phyloP scores from a whole-genome alignment of 53 echinoderm and acorn worm species.

The Echinometra lucunter region DNA sequence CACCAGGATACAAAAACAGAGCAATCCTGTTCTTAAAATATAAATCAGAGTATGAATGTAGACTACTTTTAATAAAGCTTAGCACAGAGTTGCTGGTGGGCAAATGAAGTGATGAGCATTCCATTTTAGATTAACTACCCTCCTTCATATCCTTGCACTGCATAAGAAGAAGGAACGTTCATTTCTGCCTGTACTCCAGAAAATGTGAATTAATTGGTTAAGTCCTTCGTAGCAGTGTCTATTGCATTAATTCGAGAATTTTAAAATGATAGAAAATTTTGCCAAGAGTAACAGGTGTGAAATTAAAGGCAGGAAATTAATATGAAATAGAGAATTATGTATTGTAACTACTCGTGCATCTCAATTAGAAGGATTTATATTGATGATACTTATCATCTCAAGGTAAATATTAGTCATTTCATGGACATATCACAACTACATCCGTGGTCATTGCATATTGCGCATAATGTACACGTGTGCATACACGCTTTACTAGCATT shows the following conservation, averaged over 20 bases:
- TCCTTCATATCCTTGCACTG: background rate
- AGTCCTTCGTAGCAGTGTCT: background rate
- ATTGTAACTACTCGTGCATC: background rate
- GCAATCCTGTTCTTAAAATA: background rate
- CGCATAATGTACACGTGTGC: background rate
- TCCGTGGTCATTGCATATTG: background rate
- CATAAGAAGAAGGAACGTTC: background rate
- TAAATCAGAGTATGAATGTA: background rate
- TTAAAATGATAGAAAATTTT: background rate
- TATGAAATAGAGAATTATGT: background rate
- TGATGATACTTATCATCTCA: background rate
- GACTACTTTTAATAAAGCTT: constrained; percentile 46
- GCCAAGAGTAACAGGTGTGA: constrained; percentile 9
- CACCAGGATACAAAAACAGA: background rate
- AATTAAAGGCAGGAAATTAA: background rate
- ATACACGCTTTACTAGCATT: background rate
- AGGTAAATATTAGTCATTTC: background rate
- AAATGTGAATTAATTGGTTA: background rate
- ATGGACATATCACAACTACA: too few species aligned
- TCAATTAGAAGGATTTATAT: background rate
- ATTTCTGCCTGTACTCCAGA: background rate
- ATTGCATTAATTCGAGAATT: background rate
- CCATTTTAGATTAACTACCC: constrained; percentile 6
- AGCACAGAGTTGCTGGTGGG: constrained; percentile 43
- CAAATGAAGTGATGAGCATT: constrained; percentile 40